phyloP scores from a whole-genome alignment of 2,113 vertebrate genomes.

The Psettodes erumei region DNA sequence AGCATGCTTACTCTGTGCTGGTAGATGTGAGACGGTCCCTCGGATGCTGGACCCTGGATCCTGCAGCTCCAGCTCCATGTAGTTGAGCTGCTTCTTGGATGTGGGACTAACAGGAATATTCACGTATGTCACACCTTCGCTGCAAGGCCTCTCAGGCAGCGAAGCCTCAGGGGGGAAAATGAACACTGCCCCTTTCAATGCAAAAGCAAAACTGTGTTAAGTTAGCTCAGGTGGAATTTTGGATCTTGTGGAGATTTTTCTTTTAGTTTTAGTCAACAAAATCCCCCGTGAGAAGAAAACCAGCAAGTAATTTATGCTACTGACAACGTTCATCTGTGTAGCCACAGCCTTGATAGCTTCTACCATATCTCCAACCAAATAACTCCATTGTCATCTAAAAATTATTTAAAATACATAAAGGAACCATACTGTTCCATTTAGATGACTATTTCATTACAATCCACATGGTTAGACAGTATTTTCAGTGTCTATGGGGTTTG shows the following conservation, averaged over 20 bases:
- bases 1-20: slow-evolving; percentile 66
- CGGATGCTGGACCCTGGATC: slow-evolving; percentile 79
- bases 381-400: not conserved
- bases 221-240: not conserved
- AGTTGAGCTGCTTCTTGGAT: slow-evolving; percentile 89
- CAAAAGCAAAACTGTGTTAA: slow-evolving; percentile 21
- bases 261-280: not conserved
- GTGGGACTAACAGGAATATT: slow-evolving; percentile 92
- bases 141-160: slow-evolving; percentile 75
- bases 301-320: not conserved
- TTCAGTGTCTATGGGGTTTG: not conserved
- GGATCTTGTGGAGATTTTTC: not conserved
- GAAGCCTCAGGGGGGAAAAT: slow-evolving; percentile 78
- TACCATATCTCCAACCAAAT: not conserved
- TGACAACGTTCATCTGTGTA: not conserved
- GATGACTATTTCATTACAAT: not conserved
- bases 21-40: slow-evolving; percentile 73
- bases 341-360: not conserved
- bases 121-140: slow-evolving; percentile 85
- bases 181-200: slow-evolving; percentile 58
- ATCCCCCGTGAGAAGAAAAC: not conserved
- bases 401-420: slow-evolving; percentile 10
- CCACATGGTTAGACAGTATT: not conserved
- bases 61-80: slow-evolving; percentile 91
- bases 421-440: not conserved